Evolutionary conservation across 2,888 invertebrate species (phyloP).

Genomic region (Pseudococcus longispinus): DNA sequence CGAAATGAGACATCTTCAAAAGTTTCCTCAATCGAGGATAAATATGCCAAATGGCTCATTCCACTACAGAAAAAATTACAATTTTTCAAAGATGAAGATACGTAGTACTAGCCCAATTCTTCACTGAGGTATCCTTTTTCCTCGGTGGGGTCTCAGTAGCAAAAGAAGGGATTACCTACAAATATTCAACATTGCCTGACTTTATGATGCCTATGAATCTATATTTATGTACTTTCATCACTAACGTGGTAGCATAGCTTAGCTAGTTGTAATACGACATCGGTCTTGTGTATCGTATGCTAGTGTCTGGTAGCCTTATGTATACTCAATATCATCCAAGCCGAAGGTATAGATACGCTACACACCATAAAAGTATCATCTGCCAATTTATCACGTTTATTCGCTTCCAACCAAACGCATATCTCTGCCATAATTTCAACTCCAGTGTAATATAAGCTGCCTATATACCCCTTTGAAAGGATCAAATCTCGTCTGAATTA

Average conservation of each 20-base stretch:
- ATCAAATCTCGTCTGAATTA: neutral
- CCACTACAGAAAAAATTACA: too few species aligned
- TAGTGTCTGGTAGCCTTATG: neutral
- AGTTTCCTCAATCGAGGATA: too few species aligned
- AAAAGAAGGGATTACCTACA: too few species aligned
- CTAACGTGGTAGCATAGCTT: neutral
- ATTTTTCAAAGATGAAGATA: too few species aligned
- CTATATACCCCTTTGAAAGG: neutral
- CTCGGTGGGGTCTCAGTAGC: too few species aligned
- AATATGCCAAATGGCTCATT: too few species aligned
- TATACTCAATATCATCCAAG: neutral
- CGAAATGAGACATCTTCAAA: too few species aligned
- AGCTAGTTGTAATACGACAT: neutral
- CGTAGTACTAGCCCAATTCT: too few species aligned
- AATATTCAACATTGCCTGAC: too few species aligned
- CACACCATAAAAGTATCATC: neutral
- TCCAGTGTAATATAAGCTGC: neutral
- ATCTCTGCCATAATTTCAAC: neutral
- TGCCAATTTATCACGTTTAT: neutral
- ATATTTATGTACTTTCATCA: neutral
- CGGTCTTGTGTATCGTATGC: neutral
- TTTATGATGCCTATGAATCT: too few species aligned
- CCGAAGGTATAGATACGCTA: too few species aligned
- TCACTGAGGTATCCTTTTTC: too few species aligned
- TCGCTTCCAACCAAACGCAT: neutral